phyloP scores from a whole-genome alignment of 2,888 invertebrate species.

The Acronicta aceris region DNA sequence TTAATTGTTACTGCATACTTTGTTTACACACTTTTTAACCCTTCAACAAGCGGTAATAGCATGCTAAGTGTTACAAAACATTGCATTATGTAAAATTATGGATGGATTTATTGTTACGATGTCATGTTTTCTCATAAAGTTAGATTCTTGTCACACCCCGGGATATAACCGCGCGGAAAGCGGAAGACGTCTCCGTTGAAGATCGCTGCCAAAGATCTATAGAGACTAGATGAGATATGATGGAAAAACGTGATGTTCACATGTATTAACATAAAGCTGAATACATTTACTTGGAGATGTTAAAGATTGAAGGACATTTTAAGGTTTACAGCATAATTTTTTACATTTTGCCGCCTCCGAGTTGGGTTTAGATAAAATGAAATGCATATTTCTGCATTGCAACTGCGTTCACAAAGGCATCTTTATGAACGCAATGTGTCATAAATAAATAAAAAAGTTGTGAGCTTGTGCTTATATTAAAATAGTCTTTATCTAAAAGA shows the following conservation, averaged over 20 bases:
- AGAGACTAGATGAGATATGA: slow-evolving; percentile 12
- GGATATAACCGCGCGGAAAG: slow-evolving; percentile 23
- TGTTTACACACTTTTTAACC: slow-evolving; percentile 37
- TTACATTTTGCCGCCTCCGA: no score
- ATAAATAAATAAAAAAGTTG: no score
- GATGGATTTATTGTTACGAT: slow-evolving; percentile 3
- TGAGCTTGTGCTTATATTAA: no score
- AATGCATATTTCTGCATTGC: no score
- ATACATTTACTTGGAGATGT: background rate
- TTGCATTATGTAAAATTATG: slow-evolving; percentile 22
- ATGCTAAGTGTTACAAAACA: slow-evolving; percentile 19
- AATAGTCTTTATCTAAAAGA: no score
- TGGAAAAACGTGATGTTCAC: background rate
- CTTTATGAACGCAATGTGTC: no score
- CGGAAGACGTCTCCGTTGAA: slow-evolving; percentile 32
- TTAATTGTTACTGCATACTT: slow-evolving; percentile 4
- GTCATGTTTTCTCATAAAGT: slow-evolving; percentile 12
- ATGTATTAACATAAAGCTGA: background rate
- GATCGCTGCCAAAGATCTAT: slow-evolving; percentile 20
- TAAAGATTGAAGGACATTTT: no score
- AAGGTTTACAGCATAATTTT: no score
- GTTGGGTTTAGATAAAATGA: no score
- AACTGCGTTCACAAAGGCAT: no score
- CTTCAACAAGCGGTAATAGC: slow-evolving; percentile 10
- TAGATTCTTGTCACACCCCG: slow-evolving; percentile 36